A percentile compares a stretch with the other conserved stretches of the same genome.
Conservation (phyloP, 2,113 vertebrate species). For the Perca schrenkii region DNA sequence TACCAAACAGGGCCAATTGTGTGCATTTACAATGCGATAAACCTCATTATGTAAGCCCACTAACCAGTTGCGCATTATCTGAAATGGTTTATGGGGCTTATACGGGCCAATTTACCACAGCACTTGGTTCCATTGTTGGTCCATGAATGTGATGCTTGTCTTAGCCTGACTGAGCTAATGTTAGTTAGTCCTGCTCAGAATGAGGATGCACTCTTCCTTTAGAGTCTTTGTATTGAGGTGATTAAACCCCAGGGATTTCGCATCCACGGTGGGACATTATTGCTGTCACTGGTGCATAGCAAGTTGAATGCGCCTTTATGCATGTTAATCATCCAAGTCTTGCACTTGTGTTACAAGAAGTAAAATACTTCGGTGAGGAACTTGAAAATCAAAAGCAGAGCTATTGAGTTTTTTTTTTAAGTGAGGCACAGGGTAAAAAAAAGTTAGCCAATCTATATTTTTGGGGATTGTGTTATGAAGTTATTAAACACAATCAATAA, state of each 20-base stretch:
- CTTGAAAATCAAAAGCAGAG: constrained; percentile 18
- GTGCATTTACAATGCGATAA: constrained; percentile 81
- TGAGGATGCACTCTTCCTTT: constrained; percentile 70
- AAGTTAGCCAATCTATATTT: constrained; percentile 4
- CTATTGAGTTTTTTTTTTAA: not conserved
- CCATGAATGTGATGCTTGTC: constrained; percentile 82
- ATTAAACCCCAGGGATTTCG: constrained; percentile 79
- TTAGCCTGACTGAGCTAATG: constrained; percentile 82
- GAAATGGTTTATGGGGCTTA: constrained; percentile 82
- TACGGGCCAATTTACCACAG: constrained; percentile 79
- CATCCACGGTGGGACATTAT: constrained; percentile 75
- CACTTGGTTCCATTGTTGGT: constrained; percentile 78
- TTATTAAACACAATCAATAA: constrained; percentile 37
- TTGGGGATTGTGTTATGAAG: constrained; percentile 22
- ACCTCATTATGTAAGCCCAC: constrained; percentile 81
- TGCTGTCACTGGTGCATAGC: constrained; percentile 77
- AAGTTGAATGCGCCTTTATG: constrained; percentile 74
- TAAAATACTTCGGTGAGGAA: constrained; percentile 26
- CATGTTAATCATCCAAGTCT: constrained; percentile 78
- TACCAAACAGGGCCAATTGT: constrained; percentile 75
- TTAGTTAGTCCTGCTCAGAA: constrained; percentile 79
- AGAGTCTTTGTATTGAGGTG: constrained; percentile 76
- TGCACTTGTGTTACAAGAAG: constrained; percentile 41
- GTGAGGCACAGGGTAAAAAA: not conserved
- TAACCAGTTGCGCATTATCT: constrained; percentile 81